Base-by-base conservation (phyloP, 2,888 invertebrate genomes). In the Megamerina dolium region DNA sequence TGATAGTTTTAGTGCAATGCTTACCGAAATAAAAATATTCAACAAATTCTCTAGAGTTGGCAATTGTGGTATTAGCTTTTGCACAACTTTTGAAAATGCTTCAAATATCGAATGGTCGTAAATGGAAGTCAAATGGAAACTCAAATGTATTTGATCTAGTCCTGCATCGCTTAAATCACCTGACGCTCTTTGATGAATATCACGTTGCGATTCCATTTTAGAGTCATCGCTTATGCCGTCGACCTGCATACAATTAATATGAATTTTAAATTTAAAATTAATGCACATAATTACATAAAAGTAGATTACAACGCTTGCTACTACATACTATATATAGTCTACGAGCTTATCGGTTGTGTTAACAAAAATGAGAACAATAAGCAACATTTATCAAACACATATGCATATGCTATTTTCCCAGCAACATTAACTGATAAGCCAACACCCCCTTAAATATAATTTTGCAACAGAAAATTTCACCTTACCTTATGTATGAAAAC, bases 41-140 rank as follows among this genome's bases (percentile, higher is more conserved):
- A 99, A 77, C 54, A 99, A 80, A 74, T 96, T 94, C 76, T 99
- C 99, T 66, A 99, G 75, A 3, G 94, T 93, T 23, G 96, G 92
- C 60, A 99, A 76, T 71, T 99, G 97, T 27, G 94, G 94, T 64
- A 99, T 97, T 50, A 99, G 75, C 72, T 99, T 99, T 72, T 99
- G 99, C 39, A 99, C 96, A 49, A 99, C 97, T 82, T 99, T 99
- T 59, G 95, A 96, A 74, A 97, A 97, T 10, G 99, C 99, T 75
- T 99, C 99, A 75, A 99, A 99, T 73, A 99, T 99, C 53, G 97
- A 97, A 74, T 99, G 99, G 73, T 99, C 99, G 70, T 99, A 99
- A 56, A 99, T 99, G 48, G 96, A 97, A 17, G 97, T 99, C 50
- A 97, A 76, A 70, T 99, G 95, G 75, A 95, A 96, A 64, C 89